Base-by-base conservation (phyloP, 2,797 vertebrate species). In the Sarcoramphus papa region DNA sequence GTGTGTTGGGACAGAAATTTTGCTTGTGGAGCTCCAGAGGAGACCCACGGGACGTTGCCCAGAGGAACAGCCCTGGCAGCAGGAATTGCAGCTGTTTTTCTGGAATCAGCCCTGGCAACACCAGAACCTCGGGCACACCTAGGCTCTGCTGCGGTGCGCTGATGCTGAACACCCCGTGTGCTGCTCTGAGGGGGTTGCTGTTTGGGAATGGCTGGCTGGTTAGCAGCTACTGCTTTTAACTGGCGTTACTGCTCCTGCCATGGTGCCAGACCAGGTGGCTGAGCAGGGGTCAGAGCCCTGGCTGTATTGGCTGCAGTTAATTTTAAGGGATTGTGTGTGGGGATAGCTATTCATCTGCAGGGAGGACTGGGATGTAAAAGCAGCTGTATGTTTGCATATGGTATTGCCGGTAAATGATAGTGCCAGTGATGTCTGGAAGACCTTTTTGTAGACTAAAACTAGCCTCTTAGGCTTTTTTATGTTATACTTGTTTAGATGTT, bases 301-400 rank as follows among this genome's bases (percentile, higher is more conserved):
- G 5, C 60, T 47, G 19, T 6, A 6, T 2, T 9, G 21, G n/a
- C 48, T 76, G 35, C 1, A 9, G 63, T 2, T 41, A 3, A 10
- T 24, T 70, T 9, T 8, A 9, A 14, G 28, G 12, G 35, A 4
- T 4, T 16, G 7, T 2, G 7, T 18, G 8, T 3, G 50, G 37
- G 56, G 21, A 9, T 7, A 10, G 33, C 45, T 33, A 4, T 8
- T 40, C 17, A 9, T 2, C 51, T 33, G 4, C 48, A 0, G 8
- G 70, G 37, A 76, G 54, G n/a, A 3, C 4, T 5, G 54, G 40
- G 54, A 4, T 41, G 56, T 9, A 5, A 3, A 4, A 6, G 28
- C 35, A 18, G 12, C 56, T 40, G 33, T 11, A 10, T 12, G 68
- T 41, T 76, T 67, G 47, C 10, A 0, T 2, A 0, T 12, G 43